Evolutionary conservation across 2,888 invertebrate species (phyloP), one percentile per base, ranked within the genome.

Genomic region (Drosophila glabriapex): DNA sequence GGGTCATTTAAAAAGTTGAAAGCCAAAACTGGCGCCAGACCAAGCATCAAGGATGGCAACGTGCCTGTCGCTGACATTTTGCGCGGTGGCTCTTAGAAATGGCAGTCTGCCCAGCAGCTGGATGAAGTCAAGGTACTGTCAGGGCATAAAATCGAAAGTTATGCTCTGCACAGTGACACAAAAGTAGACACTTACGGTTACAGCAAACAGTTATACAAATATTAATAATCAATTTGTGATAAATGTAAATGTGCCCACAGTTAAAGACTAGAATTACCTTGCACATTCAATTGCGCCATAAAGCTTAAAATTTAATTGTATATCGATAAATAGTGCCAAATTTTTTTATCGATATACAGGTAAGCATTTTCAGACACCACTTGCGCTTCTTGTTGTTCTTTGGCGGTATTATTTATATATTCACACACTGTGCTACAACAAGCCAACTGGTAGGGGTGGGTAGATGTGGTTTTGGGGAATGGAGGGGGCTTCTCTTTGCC

Each of bases 1-100:
- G 81, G 89, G 86, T 86, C 86, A 86, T 86, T 85, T 89, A 77
- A 72, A 87, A 90, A 90, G 88, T 88, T 88, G 70, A 82, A 78
- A 79, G 77, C 89, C 74, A 74, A 80, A 77, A 74, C 74, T 78
- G 73, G 67, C 76, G 76, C 64, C 68, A 53, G 65, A 68, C 74
- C 62, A 69, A 73, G 70, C 74, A 80, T 80, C 68, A 80, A 76
- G 73, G 68, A 73, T 68, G 70, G 41, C 69, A 65, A 65, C 62
- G 75, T 64, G 77, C 67, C 76, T 82, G 85, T 65, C 80, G 80
- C 68, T 81, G 74, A 62, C 73, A 68, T 59, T 68, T 70, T 59
- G 58, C 72, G 69, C 70, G 59, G n/a, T 39, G 39, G 31, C 54
- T 63, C 65, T 66, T 66, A 67, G 65, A 79, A 62, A 69, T 76